phyloP scores from a whole-genome alignment of 2,888 invertebrate genomes.

The Nymphalis urticae region DNA sequence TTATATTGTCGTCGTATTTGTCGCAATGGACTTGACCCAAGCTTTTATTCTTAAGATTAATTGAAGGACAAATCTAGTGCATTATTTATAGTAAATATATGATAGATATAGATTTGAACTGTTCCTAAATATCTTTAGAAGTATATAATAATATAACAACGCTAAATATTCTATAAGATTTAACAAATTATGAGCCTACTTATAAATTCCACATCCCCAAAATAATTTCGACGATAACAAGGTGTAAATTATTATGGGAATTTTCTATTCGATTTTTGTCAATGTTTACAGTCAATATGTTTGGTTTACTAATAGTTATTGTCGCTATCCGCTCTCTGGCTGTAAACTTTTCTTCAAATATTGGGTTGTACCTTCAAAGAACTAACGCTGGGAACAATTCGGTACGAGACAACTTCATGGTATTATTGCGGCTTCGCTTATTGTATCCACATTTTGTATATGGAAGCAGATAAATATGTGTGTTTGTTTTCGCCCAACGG shows the following conservation, averaged over 20 bases:
- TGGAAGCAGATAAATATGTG: too few species aligned
- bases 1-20: too few species aligned
- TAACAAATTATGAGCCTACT: background rate
- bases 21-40: too few species aligned
- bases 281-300: slow-evolving; percentile 49
- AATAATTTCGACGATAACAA: slow-evolving; percentile 27
- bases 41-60: too few species aligned
- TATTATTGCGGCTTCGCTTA: background rate
- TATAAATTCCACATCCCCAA: background rate
- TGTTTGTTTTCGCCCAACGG: too few species aligned
- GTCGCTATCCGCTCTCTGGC: slow-evolving; percentile 36
- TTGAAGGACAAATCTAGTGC: too few species aligned
- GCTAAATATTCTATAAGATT: background rate
- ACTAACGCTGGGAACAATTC: background rate
- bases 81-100: too few species aligned
- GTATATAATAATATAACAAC: background rate
- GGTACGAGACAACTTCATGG: background rate
- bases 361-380: slow-evolving; percentile 4
- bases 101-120: too few species aligned
- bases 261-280: slow-evolving; percentile 48
- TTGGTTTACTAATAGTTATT: slow-evolving; percentile 40
- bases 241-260: slow-evolving; percentile 43
- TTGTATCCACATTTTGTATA: background rate
- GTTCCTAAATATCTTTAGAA: too few species aligned
- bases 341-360: slow-evolving; percentile 15